These are phyloP conservation scores for Hydractinia echinata DNA, from an alignment of 30 jellyfish, hydroid and myxozoan genomes.

Conservation along the genomic window DNA sequence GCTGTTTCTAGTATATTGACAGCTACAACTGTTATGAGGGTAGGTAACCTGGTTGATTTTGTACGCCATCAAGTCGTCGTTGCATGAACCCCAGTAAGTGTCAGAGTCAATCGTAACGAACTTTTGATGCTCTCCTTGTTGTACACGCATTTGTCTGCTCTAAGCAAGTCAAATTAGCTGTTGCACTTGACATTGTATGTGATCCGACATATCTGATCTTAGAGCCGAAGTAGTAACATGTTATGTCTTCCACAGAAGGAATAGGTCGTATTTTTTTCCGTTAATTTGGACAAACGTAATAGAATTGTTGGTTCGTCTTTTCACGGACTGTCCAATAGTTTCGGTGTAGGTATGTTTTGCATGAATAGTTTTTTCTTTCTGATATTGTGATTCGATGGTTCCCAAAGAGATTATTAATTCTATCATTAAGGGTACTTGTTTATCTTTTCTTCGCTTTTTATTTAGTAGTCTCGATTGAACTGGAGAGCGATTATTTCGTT, in stretches of 20 bases:
- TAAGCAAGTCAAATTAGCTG: constrained; percentile 32
- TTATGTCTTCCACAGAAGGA: constrained; percentile 26
- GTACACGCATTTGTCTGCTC: constrained; percentile 24
- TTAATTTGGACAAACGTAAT: constrained; percentile 42
- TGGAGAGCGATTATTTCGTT: constrained; percentile 56
- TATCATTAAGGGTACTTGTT: constrained; percentile 3
- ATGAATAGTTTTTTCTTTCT: constrained; percentile 17
- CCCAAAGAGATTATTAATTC: constrained; percentile 22
- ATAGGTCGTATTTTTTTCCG: constrained; percentile 7
- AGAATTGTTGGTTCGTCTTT: constrained; percentile 37
- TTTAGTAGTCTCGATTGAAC: constrained; percentile 54
- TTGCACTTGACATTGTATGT: constrained; percentile 32
- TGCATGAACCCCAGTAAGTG: constrained; percentile 43
- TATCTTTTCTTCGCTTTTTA: constrained; percentile 16
- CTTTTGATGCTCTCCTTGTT: constrained; percentile 27
- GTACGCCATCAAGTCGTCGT: constrained; percentile 44
- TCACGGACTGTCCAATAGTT: constrained; percentile 48
- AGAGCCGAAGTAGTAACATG: constrained; percentile 56
- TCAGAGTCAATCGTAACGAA: constrained; percentile 44
- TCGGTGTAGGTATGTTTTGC: constrained; percentile 35
- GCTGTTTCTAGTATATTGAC: constrained; percentile 3
- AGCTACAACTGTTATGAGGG: constrained; percentile 29
- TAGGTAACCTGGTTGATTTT: constrained; percentile 28
- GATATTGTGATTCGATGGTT: constrained; percentile 30
- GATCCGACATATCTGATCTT: constrained; percentile 39